A percentile compares a stretch with the other conserved stretches of the same genome.
These are phyloP conservation scores for Agonopterix alstromeriana DNA, from an alignment of 2,888 invertebrate genomes.

Conservation along the genomic window DNA sequence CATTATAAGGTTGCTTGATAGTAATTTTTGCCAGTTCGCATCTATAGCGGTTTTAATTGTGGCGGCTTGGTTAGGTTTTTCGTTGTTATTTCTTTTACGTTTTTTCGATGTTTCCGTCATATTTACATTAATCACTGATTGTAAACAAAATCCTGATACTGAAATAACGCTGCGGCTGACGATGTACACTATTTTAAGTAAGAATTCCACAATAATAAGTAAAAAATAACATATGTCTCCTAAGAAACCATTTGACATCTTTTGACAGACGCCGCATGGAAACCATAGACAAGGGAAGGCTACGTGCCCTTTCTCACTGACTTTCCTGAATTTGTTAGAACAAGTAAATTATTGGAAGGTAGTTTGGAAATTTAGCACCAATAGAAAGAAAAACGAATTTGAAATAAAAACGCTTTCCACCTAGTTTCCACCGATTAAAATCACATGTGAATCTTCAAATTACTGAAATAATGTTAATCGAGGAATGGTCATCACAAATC, in stretches of 20 bases:
- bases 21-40: slow-evolving; percentile 64
- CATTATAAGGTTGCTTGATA: slow-evolving; percentile 45
- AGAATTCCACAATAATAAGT: slow-evolving; percentile 38
- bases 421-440: too few species aligned
- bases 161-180: slow-evolving; percentile 21
- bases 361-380: too few species aligned
- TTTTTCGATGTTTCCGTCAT: slow-evolving; percentile 58
- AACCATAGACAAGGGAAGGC: background rate
- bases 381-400: too few species aligned
- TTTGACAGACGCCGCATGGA: slow-evolving; percentile 26
- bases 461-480: too few species aligned
- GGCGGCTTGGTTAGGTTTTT: slow-evolving; percentile 42
- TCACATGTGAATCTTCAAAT: too few species aligned
- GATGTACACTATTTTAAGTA: slow-evolving; percentile 33
- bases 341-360: too few species aligned
- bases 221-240: slow-evolving; percentile 38
- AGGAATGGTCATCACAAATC: too few species aligned
- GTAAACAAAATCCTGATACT: slow-evolving; percentile 25
- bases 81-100: slow-evolving; percentile 37
- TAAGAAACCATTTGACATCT: slow-evolving; percentile 46
- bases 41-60: slow-evolving; percentile 46
- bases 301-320: too few species aligned
- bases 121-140: slow-evolving; percentile 36
- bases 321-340: too few species aligned
- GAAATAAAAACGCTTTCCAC: too few species aligned